phyloP scores from a whole-genome alignment of 1,140 invertebrate species.

The Gonatopus flavifemur region DNA sequence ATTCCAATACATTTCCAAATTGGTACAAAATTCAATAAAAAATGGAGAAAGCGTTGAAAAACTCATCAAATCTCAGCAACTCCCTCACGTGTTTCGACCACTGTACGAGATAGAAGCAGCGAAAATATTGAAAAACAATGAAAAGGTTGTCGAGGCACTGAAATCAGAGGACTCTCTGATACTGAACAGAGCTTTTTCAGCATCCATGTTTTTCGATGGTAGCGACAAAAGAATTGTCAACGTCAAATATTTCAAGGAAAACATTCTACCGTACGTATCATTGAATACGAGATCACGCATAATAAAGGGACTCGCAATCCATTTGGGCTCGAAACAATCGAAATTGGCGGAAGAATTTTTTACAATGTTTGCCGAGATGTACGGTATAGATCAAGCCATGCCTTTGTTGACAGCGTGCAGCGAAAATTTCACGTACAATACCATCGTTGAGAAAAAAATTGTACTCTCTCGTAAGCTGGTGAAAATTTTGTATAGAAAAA shows the following conservation, averaged over 20 bases:
- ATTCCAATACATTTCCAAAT: slow-evolving; percentile 19
- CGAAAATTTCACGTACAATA: slow-evolving; percentile 23
- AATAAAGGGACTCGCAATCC: slow-evolving; percentile 24
- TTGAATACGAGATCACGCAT: slow-evolving; percentile 31
- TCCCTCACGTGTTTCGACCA: slow-evolving; percentile 25
- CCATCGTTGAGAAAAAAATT: slow-evolving; percentile 14
- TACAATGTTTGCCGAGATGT: slow-evolving; percentile 2
- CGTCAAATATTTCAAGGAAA: slow-evolving; percentile 27
- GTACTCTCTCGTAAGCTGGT: slow-evolving; percentile 14
- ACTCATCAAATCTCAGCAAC: background rate
- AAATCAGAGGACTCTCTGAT: slow-evolving; percentile 33
- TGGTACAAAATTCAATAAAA: background rate
- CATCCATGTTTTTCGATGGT: slow-evolving; percentile 33
- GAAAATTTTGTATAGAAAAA: slow-evolving; percentile 24
- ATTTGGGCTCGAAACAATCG: slow-evolving; percentile 9
- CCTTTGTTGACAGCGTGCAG: slow-evolving; percentile 32
- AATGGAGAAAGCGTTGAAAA: background rate
- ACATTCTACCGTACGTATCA: slow-evolving; percentile 33
- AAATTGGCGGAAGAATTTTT: slow-evolving; percentile 34
- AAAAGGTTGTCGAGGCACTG: slow-evolving; percentile 31
- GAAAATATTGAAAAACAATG: slow-evolving; percentile 16
- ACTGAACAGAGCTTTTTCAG: slow-evolving; percentile 34
- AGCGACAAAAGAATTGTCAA: slow-evolving; percentile 20
- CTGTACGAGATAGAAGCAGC: slow-evolving; percentile 29
- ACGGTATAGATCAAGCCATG: slow-evolving; percentile 19